Evolutionary conservation across 2,113 vertebrate genomes (phyloP), one percentile per base, ranked within the genome.

Genomic region (Laticauda colubrina): DNA sequence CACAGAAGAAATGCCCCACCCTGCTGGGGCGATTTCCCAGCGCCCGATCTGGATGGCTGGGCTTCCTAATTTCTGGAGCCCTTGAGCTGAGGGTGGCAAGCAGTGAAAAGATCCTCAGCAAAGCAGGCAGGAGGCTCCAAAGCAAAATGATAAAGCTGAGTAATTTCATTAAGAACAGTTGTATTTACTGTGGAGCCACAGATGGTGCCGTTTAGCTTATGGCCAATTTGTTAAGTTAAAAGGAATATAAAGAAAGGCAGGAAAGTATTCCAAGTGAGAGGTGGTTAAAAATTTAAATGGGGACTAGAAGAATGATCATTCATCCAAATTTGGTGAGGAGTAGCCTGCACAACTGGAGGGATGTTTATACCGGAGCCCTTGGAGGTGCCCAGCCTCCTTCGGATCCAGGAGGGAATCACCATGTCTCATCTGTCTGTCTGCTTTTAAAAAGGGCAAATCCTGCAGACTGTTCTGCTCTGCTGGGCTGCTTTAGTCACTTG

Each of bases 121-220:
- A 98, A 98, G 97, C 98, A 97, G 98, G 98, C 98, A 97, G 97
- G 98, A 97, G 96, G 95, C 98, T 98, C 39, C 98, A 98, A 98
- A 98, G 98, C 98, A 98, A 98, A 98, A 99, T 98, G 98, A 99
- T 99, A 97, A 98, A 99, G 98, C 98, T 98, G 98, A 98, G 98
- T 99, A 98, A 99, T 99, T 99, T 99, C 98, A 98, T 98, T 97
- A 98, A 98, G 98, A 99, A 99, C 98, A 99, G 98, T 99, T 99
- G 98, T 99, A 98, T 98, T 98, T 98, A 98, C 97, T 98, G 97
- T 45, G 97, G 98, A 97, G 97, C 98, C 98, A 98, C 98, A 99
- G 98, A 99, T 98, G 98, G 98, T 98, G 98, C 97, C 95, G 97
- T 97, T 98, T 98, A 98, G 97, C 98, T 98, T 98, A 96, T 97